Evolutionary conservation across 2,797 vertebrate species (phyloP).

Genomic region (Eidolon dupreanum): DNA sequence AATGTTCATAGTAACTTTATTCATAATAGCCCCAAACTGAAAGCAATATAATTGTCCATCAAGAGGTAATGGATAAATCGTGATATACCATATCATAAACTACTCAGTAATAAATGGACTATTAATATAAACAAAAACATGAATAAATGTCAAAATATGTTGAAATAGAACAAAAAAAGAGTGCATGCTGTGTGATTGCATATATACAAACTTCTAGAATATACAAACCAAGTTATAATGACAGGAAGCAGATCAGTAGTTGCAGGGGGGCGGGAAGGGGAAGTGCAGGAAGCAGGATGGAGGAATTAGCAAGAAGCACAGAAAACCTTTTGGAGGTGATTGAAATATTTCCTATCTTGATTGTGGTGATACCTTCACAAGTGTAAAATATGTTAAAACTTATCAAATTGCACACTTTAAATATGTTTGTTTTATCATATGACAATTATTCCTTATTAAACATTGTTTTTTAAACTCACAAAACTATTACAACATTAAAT

Average conservation of each 20-base stretch:
- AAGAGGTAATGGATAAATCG: not conserved
- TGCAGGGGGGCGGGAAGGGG: not conserved
- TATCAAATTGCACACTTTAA: not conserved
- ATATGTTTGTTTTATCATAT: not conserved
- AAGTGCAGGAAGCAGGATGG: too few relatives aligned
- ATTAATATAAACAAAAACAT: not conserved
- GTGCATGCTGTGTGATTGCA: not conserved
- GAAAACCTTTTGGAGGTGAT: not conserved
- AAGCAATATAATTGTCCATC: not conserved
- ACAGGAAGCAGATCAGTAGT: not conserved
- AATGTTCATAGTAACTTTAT: not conserved
- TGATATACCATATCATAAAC: not conserved
- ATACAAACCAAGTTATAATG: not conserved
- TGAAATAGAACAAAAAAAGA: not conserved
- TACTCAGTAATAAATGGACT: not conserved
- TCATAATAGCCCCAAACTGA: not conserved
- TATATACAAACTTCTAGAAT: conserved; percentile 10
- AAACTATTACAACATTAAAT: not conserved
- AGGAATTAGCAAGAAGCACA: not conserved
- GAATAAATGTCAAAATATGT: not conserved
- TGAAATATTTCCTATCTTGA: not conserved
- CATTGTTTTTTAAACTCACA: not conserved
- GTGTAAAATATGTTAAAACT: not conserved
- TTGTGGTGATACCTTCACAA: not conserved
- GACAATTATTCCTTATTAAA: not conserved